Evolutionary conservation across 1,140 invertebrate genomes (phyloP), one percentile per base, ranked within the genome.

Genomic region (Apolygus lucorum): DNA sequence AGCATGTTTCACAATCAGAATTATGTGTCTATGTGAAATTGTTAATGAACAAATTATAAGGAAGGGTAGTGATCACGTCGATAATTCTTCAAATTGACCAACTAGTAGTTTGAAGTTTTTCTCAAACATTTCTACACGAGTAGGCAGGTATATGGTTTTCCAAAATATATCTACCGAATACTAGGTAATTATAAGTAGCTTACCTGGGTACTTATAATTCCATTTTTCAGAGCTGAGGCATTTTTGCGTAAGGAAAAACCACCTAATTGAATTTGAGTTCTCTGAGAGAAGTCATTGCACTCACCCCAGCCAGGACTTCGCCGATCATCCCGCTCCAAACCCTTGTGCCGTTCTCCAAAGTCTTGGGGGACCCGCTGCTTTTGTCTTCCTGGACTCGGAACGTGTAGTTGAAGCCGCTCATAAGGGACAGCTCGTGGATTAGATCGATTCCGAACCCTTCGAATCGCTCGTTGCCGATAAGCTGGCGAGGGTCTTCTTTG

Each of bases 311-410:
- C 28, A 92, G 86, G 34, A 96, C 85, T 78, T 91, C 87, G 63
- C 86, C 82, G 27, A 96, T 85, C 88, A 98, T 94, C 73, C 94
- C 95, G 75, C 88, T 88, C 93, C 93, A 97, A 76, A 89, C 81
- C 2, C 82, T 82, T 0, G 84, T 88, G 28, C 78, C 79, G 22
- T 80, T 77, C 21, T 59, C 54, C 11, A 59, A 21, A 14, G 54
- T 59, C 22, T 24, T 59, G 0, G 52, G 29, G 42, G 90, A 81
- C 8, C 93, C 93, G 78, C 94, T 92, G 42, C 82, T 82, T 63
- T 85, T 85, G 78, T 92, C 90, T 49, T 66, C 80, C 76, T 94
- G 90, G 28, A 90, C 80, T 42, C 85, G 81, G 74, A 95, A 89
- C 0, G 88, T 90, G 75, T 93, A 97, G 76, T 91, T 95, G 78